These are phyloP conservation scores for Rhopalosiphum padi DNA, from an alignment of 1,140 invertebrate species.

Conservation along the genomic window DNA sequence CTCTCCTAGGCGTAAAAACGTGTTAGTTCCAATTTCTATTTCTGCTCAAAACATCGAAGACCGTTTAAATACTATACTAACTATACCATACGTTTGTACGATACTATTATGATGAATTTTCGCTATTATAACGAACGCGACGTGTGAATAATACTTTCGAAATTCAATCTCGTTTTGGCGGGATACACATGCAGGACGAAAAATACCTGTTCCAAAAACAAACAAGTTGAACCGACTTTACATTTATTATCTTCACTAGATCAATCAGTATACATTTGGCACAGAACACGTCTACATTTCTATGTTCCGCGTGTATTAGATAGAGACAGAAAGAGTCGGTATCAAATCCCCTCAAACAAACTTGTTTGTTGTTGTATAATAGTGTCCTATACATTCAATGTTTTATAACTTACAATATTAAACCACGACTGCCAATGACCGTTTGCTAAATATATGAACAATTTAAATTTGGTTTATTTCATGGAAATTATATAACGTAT, in stretches of 20 bases:
- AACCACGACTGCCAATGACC: no score
- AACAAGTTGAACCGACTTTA: not conserved
- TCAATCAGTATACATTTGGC: no score
- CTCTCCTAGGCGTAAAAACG: no score
- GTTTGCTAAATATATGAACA: no score
- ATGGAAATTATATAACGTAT: no score
- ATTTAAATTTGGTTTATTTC: no score
- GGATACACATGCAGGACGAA: not conserved
- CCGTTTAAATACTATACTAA: not conserved
- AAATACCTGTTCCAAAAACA: not conserved
- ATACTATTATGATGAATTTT: not conserved
- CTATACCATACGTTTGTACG: not conserved
- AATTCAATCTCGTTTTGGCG: not conserved
- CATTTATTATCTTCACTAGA: no score
- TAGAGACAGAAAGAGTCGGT: no score
- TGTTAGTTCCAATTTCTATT: no score
- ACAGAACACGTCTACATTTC: no score
- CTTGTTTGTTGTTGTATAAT: not conserved
- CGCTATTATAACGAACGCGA: not conserved
- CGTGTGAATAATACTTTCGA: constrained; percentile 4
- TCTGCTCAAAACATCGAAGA: not conserved
- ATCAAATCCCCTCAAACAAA: not conserved
- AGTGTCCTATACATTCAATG: not conserved
- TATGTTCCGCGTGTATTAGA: no score
- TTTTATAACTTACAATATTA: no score